Conservation (phyloP, 1,140 invertebrate genomes). For the Zaprionus africanus region DNA sequence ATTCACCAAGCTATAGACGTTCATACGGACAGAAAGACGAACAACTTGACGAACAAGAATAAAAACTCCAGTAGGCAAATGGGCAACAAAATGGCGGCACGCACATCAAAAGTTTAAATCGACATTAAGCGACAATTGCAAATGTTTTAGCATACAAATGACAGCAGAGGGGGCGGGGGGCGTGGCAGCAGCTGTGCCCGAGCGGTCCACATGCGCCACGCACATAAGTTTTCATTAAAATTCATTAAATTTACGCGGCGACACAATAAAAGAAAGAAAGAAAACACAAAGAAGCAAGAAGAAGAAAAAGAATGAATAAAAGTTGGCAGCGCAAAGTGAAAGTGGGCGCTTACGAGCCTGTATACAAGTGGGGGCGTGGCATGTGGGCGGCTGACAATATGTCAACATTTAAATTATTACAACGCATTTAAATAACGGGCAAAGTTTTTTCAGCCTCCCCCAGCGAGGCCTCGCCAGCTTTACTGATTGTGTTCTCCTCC, state of each 20-base stretch:
- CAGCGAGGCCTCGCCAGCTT: background rate
- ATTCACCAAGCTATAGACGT: background rate
- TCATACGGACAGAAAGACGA: background rate
- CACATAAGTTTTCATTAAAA: slow-evolving; percentile 77
- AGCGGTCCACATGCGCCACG: slow-evolving; percentile 19
- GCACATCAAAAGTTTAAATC: slow-evolving; percentile 53
- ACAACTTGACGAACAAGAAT: background rate
- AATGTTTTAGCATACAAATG: slow-evolving; percentile 41
- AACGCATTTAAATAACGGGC: slow-evolving; percentile 69
- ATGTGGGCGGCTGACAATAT: slow-evolving; percentile 59
- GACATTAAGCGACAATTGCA: slow-evolving; percentile 58
- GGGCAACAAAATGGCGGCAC: slow-evolving; percentile 33
- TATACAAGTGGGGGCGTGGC: slow-evolving; percentile 23
- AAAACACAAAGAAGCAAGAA: slow-evolving; percentile 10
- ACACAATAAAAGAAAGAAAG: slow-evolving; percentile 58
- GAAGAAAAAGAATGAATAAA: slow-evolving; percentile 28
- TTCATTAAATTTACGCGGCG: slow-evolving; percentile 72
- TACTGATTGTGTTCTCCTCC: background rate
- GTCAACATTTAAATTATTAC: slow-evolving; percentile 77
- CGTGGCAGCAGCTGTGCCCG: slow-evolving; percentile 13
- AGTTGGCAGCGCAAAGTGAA: slow-evolving; percentile 49
- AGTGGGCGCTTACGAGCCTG: slow-evolving; percentile 12
- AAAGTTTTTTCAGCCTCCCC: slow-evolving; percentile 50
- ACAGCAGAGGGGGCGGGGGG: background rate
- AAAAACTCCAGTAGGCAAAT: background rate